A percentile compares a stretch with the other conserved stretches of the same genome.
These are phyloP conservation scores for Triplophysa tibetana DNA, from an alignment of 2,113 vertebrate species.

Conservation along the genomic window DNA sequence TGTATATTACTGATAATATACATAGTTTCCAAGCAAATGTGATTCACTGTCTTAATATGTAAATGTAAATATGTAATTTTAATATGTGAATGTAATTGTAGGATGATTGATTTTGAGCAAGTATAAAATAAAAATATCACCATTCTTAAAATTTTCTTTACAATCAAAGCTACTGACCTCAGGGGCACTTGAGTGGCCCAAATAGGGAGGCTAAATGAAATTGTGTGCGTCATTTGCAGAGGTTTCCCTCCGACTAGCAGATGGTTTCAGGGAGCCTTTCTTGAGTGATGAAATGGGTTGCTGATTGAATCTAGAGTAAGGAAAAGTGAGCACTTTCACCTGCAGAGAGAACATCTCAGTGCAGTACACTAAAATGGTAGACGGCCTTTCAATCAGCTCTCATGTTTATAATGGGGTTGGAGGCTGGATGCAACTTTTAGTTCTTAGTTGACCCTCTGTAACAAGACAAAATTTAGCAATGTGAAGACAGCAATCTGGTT, in stretches of 20 bases:
- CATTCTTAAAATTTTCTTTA: neutral
- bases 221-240: neutral
- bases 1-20: neutral
- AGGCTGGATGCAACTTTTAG: neutral
- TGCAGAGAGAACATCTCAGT: conserved; percentile 15
- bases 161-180: neutral
- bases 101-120: no score
- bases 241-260: neutral
- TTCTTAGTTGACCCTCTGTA: neutral
- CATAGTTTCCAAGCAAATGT: neutral
- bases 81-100: no score
- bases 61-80: no score
- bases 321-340: conserved; percentile 34
- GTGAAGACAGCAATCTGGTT: neutral
- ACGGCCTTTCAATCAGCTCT: conserved; percentile 29
- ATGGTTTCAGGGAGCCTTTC: conserved; percentile 16
- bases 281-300: conserved; percentile 38
- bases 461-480: neutral
- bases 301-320: conserved; percentile 48
- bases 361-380: conserved; percentile 35
- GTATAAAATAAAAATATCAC: neutral
- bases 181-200: neutral
- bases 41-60: no score
- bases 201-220: conserved; percentile 30
- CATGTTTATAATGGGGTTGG: neutral